Conservation (phyloP, 2,888 invertebrate genomes). For the Malacosoma neustria region DNA sequence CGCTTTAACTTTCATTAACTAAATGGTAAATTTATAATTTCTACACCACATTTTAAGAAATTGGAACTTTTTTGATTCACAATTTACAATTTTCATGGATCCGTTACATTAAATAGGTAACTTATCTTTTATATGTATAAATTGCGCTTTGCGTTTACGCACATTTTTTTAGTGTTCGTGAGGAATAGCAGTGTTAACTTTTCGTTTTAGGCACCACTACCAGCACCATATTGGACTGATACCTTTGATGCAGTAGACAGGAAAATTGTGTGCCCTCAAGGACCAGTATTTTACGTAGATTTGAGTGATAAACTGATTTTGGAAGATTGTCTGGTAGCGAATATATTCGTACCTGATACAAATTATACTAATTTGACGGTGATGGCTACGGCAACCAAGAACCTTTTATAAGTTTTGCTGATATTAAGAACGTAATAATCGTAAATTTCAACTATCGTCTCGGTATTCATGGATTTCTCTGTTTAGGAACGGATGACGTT, state of each 20-base stretch:
- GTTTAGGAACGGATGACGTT: conserved; percentile 25
- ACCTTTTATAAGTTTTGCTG: conserved; percentile 9
- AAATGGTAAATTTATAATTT: too few relatives aligned
- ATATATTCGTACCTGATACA: conserved; percentile 23
- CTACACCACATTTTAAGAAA: too few relatives aligned
- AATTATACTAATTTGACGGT: conserved; percentile 22
- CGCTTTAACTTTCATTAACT: too few relatives aligned
- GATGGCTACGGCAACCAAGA: conserved; percentile 14
- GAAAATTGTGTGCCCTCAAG: conserved; percentile 13
- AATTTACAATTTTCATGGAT: too few relatives aligned
- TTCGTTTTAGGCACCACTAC: conserved; percentile 14
- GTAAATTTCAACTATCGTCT: conserved; percentile 22
- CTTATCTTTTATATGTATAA: too few relatives aligned
- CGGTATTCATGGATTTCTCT: conserved; percentile 26
- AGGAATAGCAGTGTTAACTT: too few relatives aligned
- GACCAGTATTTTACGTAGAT: too few relatives aligned
- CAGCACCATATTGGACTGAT: conserved; percentile 16
- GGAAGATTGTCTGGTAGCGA: conserved; percentile 23
- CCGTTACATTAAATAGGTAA: too few relatives aligned
- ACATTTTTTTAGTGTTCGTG: too few relatives aligned
- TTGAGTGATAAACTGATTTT: neutral
- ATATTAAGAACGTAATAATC: conserved; percentile 11
- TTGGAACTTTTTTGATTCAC: too few relatives aligned
- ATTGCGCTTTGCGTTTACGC: too few relatives aligned
- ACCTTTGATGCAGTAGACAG: conserved; percentile 15